These are phyloP conservation scores for Protonemura montana DNA, from an alignment of 2,888 invertebrate genomes.

Conservation along the genomic window DNA sequence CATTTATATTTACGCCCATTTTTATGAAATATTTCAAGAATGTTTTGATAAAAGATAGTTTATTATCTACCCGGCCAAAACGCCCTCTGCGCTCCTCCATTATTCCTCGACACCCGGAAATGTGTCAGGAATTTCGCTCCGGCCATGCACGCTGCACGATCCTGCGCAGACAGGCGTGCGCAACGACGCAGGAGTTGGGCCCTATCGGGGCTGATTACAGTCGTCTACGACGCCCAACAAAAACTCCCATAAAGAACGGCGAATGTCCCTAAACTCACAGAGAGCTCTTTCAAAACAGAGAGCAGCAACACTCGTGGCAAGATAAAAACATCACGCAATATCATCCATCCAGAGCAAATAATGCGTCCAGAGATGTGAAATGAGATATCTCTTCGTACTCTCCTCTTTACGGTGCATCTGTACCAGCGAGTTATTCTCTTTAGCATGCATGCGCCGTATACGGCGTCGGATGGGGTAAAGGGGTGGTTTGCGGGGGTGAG, in stretches of 20 bases:
- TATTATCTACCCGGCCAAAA: background rate
- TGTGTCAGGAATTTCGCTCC: background rate
- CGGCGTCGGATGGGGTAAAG: constrained; percentile 19
- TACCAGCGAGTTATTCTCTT: constrained; percentile 43
- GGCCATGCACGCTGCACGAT: background rate
- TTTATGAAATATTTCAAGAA: background rate
- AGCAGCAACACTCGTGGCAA: background rate
- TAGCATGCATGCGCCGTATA: constrained; percentile 41
- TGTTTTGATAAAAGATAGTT: constrained; percentile 2
- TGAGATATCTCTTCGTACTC: constrained; percentile 26
- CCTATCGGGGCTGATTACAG: background rate
- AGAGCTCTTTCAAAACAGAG: background rate
- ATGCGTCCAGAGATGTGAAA: background rate
- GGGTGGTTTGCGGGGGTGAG: constrained; percentile 22
- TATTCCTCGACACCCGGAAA: constrained; percentile 12
- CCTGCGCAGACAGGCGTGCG: background rate
- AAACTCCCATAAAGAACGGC: background rate
- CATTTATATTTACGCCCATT: background rate
- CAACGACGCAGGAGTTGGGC: background rate
- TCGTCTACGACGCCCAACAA: background rate
- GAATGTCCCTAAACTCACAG: background rate
- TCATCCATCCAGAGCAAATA: background rate
- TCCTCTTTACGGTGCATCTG: constrained; percentile 46
- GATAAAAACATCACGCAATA: background rate
- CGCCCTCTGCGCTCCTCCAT: constrained; percentile 1